A percentile compares a stretch with the other conserved stretches of the same genome.
Conservation (phyloP, 2,888 invertebrate species). For the Drosophila nr. perissopoda region DNA sequence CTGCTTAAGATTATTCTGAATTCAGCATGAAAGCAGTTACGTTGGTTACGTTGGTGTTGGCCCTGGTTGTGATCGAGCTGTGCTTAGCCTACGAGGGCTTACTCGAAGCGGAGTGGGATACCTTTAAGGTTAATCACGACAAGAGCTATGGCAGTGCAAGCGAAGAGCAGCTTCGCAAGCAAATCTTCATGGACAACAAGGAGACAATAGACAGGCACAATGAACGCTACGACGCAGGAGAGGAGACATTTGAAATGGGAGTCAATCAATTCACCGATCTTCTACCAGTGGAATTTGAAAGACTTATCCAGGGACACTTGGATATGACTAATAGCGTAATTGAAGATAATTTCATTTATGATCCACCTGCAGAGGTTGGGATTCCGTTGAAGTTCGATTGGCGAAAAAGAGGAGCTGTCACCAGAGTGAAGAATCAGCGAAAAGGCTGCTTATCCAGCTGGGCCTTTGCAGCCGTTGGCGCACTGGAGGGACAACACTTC, state of each 20-base stretch:
- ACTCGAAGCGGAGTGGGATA: constrained; percentile 20
- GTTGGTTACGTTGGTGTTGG: neutral
- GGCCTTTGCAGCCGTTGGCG: constrained; percentile 96
- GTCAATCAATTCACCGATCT: constrained; percentile 94
- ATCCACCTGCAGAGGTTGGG: no score
- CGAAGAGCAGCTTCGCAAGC: constrained; percentile 93
- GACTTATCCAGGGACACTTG: constrained; percentile 81
- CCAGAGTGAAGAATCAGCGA: no score
- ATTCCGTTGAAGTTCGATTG: no score
- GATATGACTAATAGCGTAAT: constrained; percentile 27
- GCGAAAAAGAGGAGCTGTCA: no score
- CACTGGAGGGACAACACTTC: constrained; percentile 94
- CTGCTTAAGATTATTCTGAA: neutral
- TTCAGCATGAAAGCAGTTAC: constrained; percentile 21
- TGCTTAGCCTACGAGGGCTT: neutral
- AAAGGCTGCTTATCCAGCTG: constrained; percentile 93
- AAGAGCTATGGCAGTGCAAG: constrained; percentile 88
- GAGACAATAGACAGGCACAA: constrained; percentile 93
- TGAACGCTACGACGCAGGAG: constrained; percentile 88
- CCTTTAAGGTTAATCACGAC: constrained; percentile 85
- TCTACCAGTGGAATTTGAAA: constrained; percentile 91
- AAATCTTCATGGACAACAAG: constrained; percentile 93
- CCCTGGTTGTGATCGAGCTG: constrained; percentile 1
- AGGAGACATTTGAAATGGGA: constrained; percentile 88
- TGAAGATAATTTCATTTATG: no score